Conservation (phyloP, 2,888 invertebrate species). For the Drosophila falleni region DNA sequence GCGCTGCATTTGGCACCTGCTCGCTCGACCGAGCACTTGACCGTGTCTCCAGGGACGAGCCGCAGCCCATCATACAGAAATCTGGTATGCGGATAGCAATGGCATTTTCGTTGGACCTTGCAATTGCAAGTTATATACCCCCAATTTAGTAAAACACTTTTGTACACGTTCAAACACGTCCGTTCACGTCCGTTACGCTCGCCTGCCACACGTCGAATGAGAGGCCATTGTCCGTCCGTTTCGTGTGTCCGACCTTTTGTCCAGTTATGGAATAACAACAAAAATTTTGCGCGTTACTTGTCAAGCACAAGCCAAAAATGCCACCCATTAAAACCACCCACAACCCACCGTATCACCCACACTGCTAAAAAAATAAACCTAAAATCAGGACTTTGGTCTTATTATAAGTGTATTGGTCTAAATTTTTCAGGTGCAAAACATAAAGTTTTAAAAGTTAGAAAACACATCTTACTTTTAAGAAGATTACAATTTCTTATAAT, state of each 20-base stretch:
- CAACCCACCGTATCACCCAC: not conserved
- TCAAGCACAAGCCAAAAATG: conserved; percentile 28
- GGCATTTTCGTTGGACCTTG: conserved; percentile 44
- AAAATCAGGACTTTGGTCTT: too few relatives aligned
- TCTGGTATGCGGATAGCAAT: conserved; percentile 1
- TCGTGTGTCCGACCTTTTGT: conserved; percentile 22
- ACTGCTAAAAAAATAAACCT: too few relatives aligned
- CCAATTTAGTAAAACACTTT: not conserved
- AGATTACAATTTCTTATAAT: too few relatives aligned
- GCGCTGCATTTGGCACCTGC: conserved; percentile 47
- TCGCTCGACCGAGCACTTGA: conserved; percentile 52
- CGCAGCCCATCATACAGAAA: conserved; percentile 78
- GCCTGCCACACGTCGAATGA: conserved; percentile 65
- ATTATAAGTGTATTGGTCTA: too few relatives aligned
- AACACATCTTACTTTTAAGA: too few relatives aligned
- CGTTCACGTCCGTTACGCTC: conserved; percentile 45
- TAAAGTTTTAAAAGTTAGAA: too few relatives aligned
- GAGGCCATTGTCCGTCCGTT: conserved; percentile 37
- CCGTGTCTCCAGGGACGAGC: conserved; percentile 78
- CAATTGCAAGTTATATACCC: conserved; percentile 24
- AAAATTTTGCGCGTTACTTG: conserved; percentile 59
- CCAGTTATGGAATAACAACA: conserved; percentile 48
- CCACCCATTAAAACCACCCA: conserved; percentile 4
- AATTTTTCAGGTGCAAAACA: too few relatives aligned
- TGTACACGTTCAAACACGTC: conserved; percentile 3